Percentiles rank a stretch among this genome's conserved stretches.
Conservation (phyloP, 2,113 vertebrate species). For the Amazona vittata region DNA sequence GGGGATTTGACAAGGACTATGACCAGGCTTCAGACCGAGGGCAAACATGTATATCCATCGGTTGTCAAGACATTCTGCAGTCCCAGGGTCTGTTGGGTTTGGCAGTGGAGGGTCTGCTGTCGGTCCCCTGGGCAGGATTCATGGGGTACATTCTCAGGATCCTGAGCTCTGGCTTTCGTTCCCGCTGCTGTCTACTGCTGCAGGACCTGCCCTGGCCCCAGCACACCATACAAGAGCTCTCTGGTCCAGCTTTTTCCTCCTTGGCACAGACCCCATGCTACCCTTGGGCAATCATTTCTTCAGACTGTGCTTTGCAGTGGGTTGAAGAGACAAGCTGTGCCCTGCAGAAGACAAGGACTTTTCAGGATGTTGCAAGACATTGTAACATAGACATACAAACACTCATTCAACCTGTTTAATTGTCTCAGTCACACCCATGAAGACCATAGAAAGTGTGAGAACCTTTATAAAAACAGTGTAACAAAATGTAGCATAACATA, state of each 20-base stretch:
- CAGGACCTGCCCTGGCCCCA: background rate
- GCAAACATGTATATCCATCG: conserved; percentile 8
- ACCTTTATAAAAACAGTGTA: background rate
- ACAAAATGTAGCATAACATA: background rate
- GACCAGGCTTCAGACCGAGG: conserved; percentile 57
- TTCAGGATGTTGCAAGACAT: background rate
- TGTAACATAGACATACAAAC: accelerated
- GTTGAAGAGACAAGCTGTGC: background rate
- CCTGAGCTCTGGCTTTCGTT: background rate
- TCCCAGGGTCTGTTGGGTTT: conserved; percentile 33
- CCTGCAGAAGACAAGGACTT: background rate
- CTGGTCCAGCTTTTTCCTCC: background rate
- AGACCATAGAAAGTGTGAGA: background rate
- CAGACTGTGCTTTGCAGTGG: background rate
- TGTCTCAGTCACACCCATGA: background rate
- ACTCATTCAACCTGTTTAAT: background rate
- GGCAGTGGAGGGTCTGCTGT: background rate
- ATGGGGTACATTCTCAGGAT: background rate
- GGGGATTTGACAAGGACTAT: conserved; percentile 39
- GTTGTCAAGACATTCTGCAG: conserved; percentile 37
- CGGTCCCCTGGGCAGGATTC: background rate
- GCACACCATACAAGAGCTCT: background rate
- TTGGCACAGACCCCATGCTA: background rate
- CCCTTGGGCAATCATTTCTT: background rate
- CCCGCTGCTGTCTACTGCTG: background rate